These are phyloP conservation scores for Drepanosiphum platanoidis DNA, from an alignment of 2,888 invertebrate species.

Conservation along the genomic window DNA sequence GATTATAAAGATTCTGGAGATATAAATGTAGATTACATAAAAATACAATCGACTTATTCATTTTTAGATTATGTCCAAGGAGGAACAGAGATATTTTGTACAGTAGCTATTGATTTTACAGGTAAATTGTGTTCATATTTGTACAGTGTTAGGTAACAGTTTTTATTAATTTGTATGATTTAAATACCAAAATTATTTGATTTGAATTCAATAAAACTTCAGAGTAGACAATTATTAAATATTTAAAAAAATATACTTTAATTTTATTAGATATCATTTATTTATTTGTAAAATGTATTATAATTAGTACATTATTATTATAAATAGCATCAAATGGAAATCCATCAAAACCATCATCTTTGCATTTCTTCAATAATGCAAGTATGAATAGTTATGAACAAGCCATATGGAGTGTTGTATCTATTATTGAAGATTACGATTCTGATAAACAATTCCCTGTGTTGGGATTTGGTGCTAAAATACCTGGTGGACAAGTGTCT, in stretches of 20 bases:
- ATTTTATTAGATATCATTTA: neutral
- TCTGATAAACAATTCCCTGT: constrained; percentile 69
- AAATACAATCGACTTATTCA: constrained; percentile 66
- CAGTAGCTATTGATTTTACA: constrained; percentile 69
- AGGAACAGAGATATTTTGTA: constrained; percentile 69
- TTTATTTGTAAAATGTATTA: constrained; percentile 64
- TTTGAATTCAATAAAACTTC: neutral
- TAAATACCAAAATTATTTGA: neutral
- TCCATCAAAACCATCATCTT: constrained; percentile 67
- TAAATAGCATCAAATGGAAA: constrained; percentile 68
- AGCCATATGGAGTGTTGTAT: constrained; percentile 67
- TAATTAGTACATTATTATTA: constrained; percentile 68
- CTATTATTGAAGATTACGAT: constrained; percentile 69
- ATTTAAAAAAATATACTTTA: neutral
- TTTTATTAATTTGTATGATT: neutral
- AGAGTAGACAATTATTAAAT: neutral
- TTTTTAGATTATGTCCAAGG: constrained; percentile 73
- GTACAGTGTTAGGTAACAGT: neutral
- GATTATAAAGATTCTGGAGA: constrained; percentile 65
- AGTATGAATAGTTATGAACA: constrained; percentile 66
- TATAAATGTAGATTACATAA: constrained; percentile 65
- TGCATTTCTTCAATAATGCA: constrained; percentile 67
- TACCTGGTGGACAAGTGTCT: constrained; percentile 67
- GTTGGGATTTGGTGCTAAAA: constrained; percentile 68
- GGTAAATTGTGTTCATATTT: constrained; percentile 65